phyloP scores from a whole-genome alignment of 2,113 vertebrate genomes.

The Condylura cristata region DNA sequence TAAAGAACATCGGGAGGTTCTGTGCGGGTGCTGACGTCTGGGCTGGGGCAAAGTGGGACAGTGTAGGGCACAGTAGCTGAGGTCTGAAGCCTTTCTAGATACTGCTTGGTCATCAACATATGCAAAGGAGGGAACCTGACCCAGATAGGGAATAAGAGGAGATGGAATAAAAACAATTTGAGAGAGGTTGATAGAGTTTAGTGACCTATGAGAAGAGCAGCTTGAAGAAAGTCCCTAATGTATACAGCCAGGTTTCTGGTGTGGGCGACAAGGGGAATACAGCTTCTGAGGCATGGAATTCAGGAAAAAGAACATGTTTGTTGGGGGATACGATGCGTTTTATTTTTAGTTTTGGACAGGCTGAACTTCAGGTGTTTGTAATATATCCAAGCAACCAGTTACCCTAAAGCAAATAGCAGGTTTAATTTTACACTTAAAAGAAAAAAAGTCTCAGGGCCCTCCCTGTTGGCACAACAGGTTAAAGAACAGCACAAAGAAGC shows the following conservation, averaged over 20 bases:
- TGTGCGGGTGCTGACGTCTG: background rate
- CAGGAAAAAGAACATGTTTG: no score
- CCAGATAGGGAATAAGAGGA: background rate
- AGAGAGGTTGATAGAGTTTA: background rate
- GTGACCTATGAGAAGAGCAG: background rate
- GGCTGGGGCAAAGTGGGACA: background rate
- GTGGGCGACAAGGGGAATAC: no score
- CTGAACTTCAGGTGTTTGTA: background rate
- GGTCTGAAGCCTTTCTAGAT: background rate
- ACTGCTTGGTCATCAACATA: background rate
- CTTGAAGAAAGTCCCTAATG: background rate
- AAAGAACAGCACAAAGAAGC: no score
- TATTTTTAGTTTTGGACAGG: background rate
- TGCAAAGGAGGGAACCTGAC: background rate
- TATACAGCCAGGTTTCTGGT: background rate
- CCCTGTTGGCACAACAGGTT: no score
- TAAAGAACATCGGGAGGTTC: background rate
- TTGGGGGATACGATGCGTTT: background rate
- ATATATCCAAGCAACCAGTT: slow-evolving; percentile 10
- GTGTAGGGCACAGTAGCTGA: no score
- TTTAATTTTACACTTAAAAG: slow-evolving; percentile 31
- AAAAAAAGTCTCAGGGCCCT: background rate
- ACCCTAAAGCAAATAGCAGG: slow-evolving; percentile 11
- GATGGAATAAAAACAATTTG: no score
- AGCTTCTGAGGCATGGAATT: background rate